Evolutionary conservation across 2,113 vertebrate species (phyloP).

Genomic region (Balaeniceps rex): DNA sequence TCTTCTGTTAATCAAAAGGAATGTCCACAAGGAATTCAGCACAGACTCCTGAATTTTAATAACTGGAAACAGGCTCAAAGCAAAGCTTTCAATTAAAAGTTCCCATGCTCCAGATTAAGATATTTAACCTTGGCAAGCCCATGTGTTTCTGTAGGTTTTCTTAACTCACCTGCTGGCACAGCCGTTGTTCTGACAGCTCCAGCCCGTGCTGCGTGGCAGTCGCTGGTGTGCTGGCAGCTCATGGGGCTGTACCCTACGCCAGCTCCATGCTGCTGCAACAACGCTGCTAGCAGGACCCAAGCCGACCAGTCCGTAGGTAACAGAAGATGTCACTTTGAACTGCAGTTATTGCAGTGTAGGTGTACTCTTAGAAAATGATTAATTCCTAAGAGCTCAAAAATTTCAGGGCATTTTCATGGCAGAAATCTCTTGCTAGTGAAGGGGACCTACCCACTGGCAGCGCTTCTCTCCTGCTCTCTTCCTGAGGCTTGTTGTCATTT

Average conservation of each 20-base stretch:
- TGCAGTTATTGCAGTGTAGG: not conserved
- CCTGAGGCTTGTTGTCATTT: not conserved
- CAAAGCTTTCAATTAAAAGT: slow-evolving; percentile 59
- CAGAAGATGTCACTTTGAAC: not conserved
- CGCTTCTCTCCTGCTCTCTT: not conserved
- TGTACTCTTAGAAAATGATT: not conserved
- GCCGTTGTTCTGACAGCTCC: not conserved
- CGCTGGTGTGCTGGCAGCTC: not conserved
- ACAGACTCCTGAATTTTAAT: slow-evolving; percentile 60
- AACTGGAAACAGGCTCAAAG: slow-evolving; percentile 48
- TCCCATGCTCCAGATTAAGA: slow-evolving; percentile 43
- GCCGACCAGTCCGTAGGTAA: accelerated
- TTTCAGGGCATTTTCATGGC: not conserved
- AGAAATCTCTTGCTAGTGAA: not conserved
- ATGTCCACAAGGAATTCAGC: slow-evolving; percentile 60
- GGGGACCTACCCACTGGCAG: not conserved
- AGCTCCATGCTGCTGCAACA: not conserved
- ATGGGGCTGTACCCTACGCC: not conserved
- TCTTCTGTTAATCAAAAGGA: slow-evolving; percentile 62
- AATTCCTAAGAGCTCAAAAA: not conserved
- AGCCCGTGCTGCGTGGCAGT: not conserved
- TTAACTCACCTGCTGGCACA: slow-evolving; percentile 1
- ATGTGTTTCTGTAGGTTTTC: slow-evolving; percentile 4
- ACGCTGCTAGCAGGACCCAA: not conserved
- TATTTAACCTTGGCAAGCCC: slow-evolving; percentile 56